A percentile compares a stretch with the other conserved stretches of the same genome.
Conservation (phyloP, 2,113 vertebrate species). For the Cnemophilus loriae region DNA sequence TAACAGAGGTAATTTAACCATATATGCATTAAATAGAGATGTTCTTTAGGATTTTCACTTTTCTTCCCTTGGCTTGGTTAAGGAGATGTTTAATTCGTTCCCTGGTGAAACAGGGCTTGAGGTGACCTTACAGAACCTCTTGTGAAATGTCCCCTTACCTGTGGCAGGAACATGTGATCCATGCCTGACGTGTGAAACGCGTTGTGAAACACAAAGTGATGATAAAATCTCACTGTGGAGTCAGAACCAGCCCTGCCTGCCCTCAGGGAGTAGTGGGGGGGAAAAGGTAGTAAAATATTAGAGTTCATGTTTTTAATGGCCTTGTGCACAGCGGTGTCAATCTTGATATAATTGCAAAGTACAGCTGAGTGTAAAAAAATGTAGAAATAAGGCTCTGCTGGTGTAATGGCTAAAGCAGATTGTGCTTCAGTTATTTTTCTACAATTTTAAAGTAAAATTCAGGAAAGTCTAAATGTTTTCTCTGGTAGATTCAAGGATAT, state of each 20-base stretch:
- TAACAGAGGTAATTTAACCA: neutral
- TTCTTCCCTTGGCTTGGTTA: neutral
- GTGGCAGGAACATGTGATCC: neutral
- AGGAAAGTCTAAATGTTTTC: neutral
- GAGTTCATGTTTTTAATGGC: neutral
- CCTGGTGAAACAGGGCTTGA: neutral
- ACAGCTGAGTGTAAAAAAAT: neutral
- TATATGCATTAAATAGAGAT: neutral
- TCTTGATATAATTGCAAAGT: neutral
- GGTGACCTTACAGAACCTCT: neutral
- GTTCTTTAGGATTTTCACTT: neutral
- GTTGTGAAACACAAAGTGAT: neutral
- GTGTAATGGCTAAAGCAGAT: neutral
- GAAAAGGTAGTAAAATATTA: neutral
- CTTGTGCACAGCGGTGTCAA: neutral
- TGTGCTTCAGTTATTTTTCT: neutral
- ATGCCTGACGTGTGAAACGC: neutral
- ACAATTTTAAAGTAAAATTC: neutral
- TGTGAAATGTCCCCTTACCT: neutral
- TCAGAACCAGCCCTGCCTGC: neutral
- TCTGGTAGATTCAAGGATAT: neutral
- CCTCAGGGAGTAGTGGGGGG: neutral
- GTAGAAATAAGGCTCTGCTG: neutral
- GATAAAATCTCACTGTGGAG: constrained; percentile 12
- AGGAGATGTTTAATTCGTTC: neutral